Evolutionary conservation across 2,888 invertebrate genomes (phyloP).

Genomic region (Margaritifera margaritifera): DNA sequence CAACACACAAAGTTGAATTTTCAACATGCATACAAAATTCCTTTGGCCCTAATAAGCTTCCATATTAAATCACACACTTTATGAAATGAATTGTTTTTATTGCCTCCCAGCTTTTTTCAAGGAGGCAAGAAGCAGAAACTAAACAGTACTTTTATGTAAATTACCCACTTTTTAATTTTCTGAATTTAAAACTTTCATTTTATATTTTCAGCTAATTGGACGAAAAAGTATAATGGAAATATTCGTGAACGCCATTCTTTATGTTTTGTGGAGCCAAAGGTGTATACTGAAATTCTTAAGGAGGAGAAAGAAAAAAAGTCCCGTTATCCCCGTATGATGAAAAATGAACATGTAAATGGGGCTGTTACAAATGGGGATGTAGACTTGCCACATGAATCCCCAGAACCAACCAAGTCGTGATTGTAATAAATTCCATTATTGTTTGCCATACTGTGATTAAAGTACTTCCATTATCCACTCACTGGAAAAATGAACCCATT

Average conservation of each 20-base stretch:
- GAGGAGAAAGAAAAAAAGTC: slow-evolving; percentile 40
- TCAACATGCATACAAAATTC: not conserved
- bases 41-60: not conserved
- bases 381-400: too few relatives aligned
- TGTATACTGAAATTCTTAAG: slow-evolving; percentile 44
- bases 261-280: slow-evolving; percentile 51
- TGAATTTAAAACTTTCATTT: slow-evolving; percentile 1
- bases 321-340: too few relatives aligned
- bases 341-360: too few relatives aligned
- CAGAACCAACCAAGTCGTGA: too few relatives aligned
- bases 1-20: not conserved
- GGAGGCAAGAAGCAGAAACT: too few relatives aligned
- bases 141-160: too few relatives aligned
- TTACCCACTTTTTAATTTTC: not conserved
- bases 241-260: slow-evolving; percentile 50
- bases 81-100: not conserved
- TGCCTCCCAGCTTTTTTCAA: too few relatives aligned
- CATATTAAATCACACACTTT: not conserved
- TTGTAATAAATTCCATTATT: too few relatives aligned
- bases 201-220: slow-evolving; percentile 50
- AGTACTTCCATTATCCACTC: too few relatives aligned
- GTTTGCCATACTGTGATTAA: too few relatives aligned
- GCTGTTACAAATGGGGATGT: too few relatives aligned
- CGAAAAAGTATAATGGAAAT: slow-evolving; percentile 52
- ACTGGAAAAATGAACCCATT: too few relatives aligned